Percentiles rank a stretch among this genome's conserved stretches.
Conservation (phyloP, 2,113 vertebrate genomes). For the Lamprologus sp. region DNA sequence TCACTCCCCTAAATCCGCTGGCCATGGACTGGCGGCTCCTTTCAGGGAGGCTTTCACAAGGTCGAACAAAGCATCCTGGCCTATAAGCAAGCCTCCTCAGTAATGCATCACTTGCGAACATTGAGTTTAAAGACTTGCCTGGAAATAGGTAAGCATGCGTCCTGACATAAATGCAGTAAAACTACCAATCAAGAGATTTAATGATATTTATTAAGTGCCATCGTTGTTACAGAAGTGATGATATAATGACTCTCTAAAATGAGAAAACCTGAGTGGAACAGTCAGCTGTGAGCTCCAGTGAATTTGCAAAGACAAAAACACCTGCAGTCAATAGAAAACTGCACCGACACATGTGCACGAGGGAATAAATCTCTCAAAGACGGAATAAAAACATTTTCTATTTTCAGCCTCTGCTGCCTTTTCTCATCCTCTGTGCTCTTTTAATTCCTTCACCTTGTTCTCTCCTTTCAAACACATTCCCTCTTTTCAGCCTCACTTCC, state of each 20-base stretch:
- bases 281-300: neutral
- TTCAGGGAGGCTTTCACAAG: conserved; percentile 80
- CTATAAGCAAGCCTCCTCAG: conserved; percentile 29
- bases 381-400: conserved; percentile 48
- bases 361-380: conserved; percentile 1
- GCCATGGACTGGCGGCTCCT: conserved; percentile 78
- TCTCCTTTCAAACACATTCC: conserved; percentile 34
- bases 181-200: neutral
- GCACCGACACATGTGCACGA: neutral
- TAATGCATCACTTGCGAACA: conserved; percentile 33
- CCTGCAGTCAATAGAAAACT: neutral
- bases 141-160: conserved; percentile 11
- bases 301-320: neutral
- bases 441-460: conserved; percentile 44
- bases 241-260: neutral
- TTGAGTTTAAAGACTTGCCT: neutral
- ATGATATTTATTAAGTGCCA: neutral
- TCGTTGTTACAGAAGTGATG: neutral
- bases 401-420: conserved; percentile 14
- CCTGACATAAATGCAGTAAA: neutral
- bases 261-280: neutral
- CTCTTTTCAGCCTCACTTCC: conserved; percentile 56
- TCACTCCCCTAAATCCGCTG: conserved; percentile 89
- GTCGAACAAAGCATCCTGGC: conserved; percentile 80
- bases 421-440: conserved; percentile 25